Evolutionary conservation across 92 coral and sea anemone species (phyloP).

Genomic region (Epizoanthus scotinus): DNA sequence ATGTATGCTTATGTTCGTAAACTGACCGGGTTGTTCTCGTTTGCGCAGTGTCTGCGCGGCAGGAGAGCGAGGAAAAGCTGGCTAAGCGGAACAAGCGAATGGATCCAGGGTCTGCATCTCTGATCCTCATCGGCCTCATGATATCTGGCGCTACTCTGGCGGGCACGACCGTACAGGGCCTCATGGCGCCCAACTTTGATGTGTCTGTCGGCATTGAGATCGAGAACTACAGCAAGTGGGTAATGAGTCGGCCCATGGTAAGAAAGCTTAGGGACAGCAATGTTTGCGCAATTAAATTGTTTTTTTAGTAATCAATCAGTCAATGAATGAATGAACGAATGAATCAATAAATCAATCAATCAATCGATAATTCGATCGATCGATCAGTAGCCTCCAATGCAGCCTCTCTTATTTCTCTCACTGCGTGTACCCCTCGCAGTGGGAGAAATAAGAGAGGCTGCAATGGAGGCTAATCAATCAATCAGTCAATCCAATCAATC

Average conservation of each 20-base stretch:
- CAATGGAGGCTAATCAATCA: no score
- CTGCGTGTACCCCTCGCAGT: no score
- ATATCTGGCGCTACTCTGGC: constrained; percentile 2
- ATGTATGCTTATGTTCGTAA: no score
- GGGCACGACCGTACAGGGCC: constrained; percentile 18
- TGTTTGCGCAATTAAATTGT: no score
- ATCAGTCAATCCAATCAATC: no score
- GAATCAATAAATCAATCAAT: no score
- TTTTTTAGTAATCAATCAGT: no score
- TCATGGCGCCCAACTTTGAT: constrained; percentile 20
- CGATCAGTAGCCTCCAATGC: no score
- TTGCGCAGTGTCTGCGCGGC: background rate
- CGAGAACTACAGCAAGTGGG: constrained; percentile 31
- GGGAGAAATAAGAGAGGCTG: no score
- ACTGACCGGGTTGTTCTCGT: background rate
- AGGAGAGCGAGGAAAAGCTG: background rate
- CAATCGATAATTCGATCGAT: no score
- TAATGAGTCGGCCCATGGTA: constrained; percentile 28
- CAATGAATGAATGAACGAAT: no score
- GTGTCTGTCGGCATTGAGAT: constrained; percentile 24
- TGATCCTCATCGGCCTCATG: constrained; percentile 18
- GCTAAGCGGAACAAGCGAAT: constrained; percentile 12
- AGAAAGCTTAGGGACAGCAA: background rate
- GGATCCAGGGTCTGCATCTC: constrained; percentile 6
- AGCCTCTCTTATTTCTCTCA: no score